Evolutionary conservation across 2,888 invertebrate genomes (phyloP), one percentile per base, ranked within the genome.

Genomic region (Prosopocoilus inquinatus): DNA sequence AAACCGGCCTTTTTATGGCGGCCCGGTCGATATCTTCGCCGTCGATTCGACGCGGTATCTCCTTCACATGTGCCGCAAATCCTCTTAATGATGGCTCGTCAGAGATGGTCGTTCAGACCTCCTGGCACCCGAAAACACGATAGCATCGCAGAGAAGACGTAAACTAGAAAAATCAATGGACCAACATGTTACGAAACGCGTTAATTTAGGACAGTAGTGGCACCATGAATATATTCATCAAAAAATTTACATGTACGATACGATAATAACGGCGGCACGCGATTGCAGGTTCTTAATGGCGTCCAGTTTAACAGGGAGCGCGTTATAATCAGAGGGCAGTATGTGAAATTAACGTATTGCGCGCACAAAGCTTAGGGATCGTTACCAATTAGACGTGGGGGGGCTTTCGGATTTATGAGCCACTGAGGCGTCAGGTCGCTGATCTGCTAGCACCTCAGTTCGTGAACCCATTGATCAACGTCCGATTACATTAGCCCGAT

Each of bases 341-440:
- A 55, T 55, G 47, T 47, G 41, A 50, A 55, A 55, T 55, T 55
- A 50, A 55, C 55, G 50, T 50, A 55, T 55, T 55, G 55, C 50
- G 47, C 47, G 50, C 45, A 28, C 20, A 47, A 50, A 50, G 55
- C 55, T 55, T 55, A 46, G 41, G 47, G 46, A 41, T 46, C 46
- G 55, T 57, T 53, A 53, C 52, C 57, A 57, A 57, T 57, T 57
- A 57, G 57, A 28, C 20, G 20, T 1, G 20, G 20, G 45, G 57
- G 57, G 45, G 57, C 49, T 57, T 53, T 57, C 52, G 52, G 53
- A 57, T 57, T 57, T 57, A 57, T 57, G 57, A 53, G 56, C 52
- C 49, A 57, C 52, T 35, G n/a, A 57, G 53, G 52, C 49, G 57
- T 53, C 57, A 57, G 57, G 43, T 49, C 48, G 46, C 48, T 41